Percentiles rank a stretch among this genome's conserved stretches.
These are phyloP conservation scores for Malurus splendens DNA, from an alignment of 2,797 vertebrate species.

Conservation along the genomic window DNA sequence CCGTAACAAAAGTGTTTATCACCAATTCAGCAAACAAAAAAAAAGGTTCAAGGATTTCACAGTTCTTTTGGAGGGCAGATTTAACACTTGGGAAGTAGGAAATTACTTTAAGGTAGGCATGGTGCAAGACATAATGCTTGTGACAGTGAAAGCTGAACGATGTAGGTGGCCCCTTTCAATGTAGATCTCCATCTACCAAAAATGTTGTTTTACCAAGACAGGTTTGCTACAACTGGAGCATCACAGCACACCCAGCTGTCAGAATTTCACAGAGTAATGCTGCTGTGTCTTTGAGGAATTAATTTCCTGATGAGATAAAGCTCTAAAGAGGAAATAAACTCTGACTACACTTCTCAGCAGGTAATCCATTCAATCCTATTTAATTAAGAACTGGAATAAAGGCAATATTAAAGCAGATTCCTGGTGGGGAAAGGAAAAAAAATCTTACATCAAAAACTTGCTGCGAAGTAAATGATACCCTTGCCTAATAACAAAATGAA, in stretches of 20 bases:
- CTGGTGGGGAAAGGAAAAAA: constrained; percentile 13
- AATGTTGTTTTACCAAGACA: not conserved
- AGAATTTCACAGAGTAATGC: not conserved
- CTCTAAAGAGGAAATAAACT: constrained; percentile 23
- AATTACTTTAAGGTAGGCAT: not conserved
- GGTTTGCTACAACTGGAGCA: not conserved
- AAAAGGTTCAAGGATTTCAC: not conserved
- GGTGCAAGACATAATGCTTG: not conserved
- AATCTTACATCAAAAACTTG: not conserved
- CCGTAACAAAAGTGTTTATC: not conserved
- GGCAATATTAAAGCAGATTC: constrained; percentile 36
- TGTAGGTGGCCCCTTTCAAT: not conserved
- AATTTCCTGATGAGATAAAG: constrained; percentile 45
- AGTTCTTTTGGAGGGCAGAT: not conserved
- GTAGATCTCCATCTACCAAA: not conserved
- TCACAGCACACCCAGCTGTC: not conserved
- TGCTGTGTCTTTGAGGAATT: constrained; percentile 33
- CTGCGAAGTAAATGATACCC: not conserved
- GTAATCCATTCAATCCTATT: constrained; percentile 48
- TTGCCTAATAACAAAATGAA: not conserved
- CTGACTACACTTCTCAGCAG: constrained; percentile 42
- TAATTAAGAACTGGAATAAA: constrained; percentile 51
- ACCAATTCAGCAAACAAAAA: not conserved
- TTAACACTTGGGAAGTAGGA: not conserved
- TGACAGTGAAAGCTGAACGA: not conserved